Evolutionary conservation across 1,140 invertebrate species (phyloP).

Genomic region (Apocrypta bakeri): DNA sequence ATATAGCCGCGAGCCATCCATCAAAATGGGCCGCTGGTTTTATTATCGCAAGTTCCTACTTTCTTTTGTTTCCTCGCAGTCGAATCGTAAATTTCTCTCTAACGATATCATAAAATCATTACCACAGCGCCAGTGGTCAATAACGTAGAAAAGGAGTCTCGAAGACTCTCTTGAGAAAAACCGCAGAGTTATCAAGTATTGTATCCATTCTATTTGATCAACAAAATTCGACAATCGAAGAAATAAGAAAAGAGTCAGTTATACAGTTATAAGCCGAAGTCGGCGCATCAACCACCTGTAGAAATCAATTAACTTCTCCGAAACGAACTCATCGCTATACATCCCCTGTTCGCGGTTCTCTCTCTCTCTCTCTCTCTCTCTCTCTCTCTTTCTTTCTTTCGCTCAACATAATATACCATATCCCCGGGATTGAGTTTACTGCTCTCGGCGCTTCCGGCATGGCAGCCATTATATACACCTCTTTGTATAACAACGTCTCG

Average conservation of each 20-base stretch:
- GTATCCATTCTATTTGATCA: too few species aligned
- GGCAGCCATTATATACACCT: neutral
- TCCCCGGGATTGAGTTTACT: too few species aligned
- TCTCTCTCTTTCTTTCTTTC: too few species aligned
- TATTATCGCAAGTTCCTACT: conserved; percentile 4
- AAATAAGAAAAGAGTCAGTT: neutral
- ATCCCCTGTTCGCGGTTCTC: neutral
- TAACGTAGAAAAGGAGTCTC: too few species aligned
- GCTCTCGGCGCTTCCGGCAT: neutral
- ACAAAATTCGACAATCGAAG: too few species aligned
- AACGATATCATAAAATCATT: conserved; percentile 26
- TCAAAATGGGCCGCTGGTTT: neutral
- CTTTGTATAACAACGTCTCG: too few species aligned
- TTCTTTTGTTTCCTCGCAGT: conserved; percentile 32
- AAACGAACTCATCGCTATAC: neutral
- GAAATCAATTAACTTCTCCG: neutral
- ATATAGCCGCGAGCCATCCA: neutral
- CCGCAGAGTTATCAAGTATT: too few species aligned
- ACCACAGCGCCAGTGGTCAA: neutral
- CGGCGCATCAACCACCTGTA: neutral
- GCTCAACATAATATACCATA: too few species aligned
- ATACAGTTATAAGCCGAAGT: neutral
- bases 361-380: too few species aligned
- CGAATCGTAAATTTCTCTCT: conserved; percentile 24
- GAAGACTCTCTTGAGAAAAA: too few species aligned